A percentile compares a stretch with the other conserved stretches of the same genome.
Evolutionary conservation across 2,888 invertebrate species (phyloP).

Genomic region (Branchipolynoe longqiensis): DNA sequence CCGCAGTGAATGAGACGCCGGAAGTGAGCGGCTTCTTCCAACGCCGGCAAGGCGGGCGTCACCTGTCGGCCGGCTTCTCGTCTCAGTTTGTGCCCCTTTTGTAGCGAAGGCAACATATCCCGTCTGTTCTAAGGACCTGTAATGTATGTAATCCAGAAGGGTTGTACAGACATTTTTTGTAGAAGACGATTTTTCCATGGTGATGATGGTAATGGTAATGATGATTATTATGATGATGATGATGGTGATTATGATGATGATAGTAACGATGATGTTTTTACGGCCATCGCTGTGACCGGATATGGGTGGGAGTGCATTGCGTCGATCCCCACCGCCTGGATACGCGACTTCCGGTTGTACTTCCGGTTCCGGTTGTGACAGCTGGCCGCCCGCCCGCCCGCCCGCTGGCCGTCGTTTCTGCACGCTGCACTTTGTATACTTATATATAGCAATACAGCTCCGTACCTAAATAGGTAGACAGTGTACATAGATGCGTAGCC

Average conservation of each 20-base stretch:
- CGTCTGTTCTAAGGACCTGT: constrained; percentile 6
- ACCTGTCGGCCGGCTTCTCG: background rate
- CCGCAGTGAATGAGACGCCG: background rate
- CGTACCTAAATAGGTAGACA: constrained; percentile 37
- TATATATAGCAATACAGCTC: constrained; percentile 51
- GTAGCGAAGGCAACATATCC: constrained; percentile 36
- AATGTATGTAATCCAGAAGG: too few relatives aligned
- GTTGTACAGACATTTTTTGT: constrained; percentile 49
- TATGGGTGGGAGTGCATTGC: too few relatives aligned
- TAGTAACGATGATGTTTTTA: too few relatives aligned
- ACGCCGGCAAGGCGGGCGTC: too few relatives aligned
- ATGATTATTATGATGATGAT: too few relatives aligned
- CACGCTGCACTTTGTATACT: constrained; percentile 30
- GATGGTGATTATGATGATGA: too few relatives aligned
- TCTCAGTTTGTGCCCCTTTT: background rate
- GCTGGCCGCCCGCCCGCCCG: too few relatives aligned
- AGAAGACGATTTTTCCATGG: constrained; percentile 32
- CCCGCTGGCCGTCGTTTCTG: too few relatives aligned
- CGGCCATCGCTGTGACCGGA: too few relatives aligned
- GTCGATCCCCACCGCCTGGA: too few relatives aligned
- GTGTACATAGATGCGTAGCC: constrained; percentile 33
- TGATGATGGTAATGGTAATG: constrained; percentile 4
- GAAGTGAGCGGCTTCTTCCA: constrained; percentile 12
- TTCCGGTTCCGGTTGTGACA: too few relatives aligned
- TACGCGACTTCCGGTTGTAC: too few relatives aligned